Evolutionary conservation across 2,797 vertebrate genomes (phyloP), one percentile per base, ranked within the genome.

Genomic region (Meriones psammophilus): DNA sequence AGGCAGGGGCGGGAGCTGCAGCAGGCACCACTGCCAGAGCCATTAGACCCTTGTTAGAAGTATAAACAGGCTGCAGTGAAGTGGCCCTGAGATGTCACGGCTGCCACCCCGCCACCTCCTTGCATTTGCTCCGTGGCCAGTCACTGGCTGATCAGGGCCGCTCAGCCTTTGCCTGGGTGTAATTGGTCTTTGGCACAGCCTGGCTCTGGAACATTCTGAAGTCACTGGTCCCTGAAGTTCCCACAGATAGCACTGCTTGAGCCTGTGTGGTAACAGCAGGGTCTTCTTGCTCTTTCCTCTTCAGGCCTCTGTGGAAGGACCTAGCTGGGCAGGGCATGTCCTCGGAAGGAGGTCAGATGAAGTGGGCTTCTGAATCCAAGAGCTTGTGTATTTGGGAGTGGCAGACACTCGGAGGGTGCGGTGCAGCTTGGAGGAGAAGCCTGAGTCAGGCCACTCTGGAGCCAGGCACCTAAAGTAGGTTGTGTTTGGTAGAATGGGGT

Each of bases 21-120:
- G 89, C 94, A 92, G 93, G 78, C 54, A 94, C 90, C 90, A 8
- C 91, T 73, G 88, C 96, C 92, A 86, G 90, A 78, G 78, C 90
- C 60, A 18, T 93, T 90, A 95, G 93, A 96, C 64, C 64, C 88
- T 97, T 80, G 81, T 95, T 69, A 66, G 88, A 39, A 95, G 83
- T 74, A 58, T 93, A 96, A 97, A 96, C 96, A 96, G 24, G 85
- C 88, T 79, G 30, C 64, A 50, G 74, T 5, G 80, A 87, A 71
- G 87, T 5, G 0, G 26, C 46, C 76, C 26, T n/a, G 36, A 26
- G 17, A 83, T 24, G 69, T 33, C 36, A 64, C 60, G 83, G 30
- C 39, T 30, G 76, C 83, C 3, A 1, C 20, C 50, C 71, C 18
- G 20, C 80, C 5, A 9, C 54, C 50, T 71, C 83, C 89, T 81